Evolutionary conservation across 2,888 invertebrate species (phyloP), one percentile per base, ranked within the genome.

Genomic region (Julus scanicus): DNA sequence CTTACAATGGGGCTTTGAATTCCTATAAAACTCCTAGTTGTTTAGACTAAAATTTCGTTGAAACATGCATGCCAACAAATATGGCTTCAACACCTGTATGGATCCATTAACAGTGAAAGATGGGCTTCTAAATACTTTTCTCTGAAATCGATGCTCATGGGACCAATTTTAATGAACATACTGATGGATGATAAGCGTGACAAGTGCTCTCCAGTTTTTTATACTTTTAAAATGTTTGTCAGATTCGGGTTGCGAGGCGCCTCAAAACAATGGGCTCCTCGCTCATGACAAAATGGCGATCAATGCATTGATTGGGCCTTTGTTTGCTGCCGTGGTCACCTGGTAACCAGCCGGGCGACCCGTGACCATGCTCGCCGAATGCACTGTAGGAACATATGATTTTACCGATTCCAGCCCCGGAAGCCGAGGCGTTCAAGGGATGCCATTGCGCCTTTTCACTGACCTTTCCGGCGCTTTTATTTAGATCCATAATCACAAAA

Each of bases 231-330:
- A 71, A 9, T 37, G 80, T 80, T 80, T 80, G 80, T 11, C 11
- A n/a, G 13, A 29, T 39, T 80, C 37, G 11, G 80, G 80, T 80
- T 80, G 80, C 80, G 37, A 39, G 80, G 71, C 71, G 13, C 15
- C 11, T 6, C 29, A 9, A 71, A 71, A 20, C 20, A 71, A 63
- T 11, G 80, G 15, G 37, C 80, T 15, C 80, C 37, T 37, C 4
- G 37, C 37, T 13, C 13, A 4, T 29, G 9, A 80, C 80, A 80
- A 80, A 39, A 80, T 80, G 80, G 80, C 80, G 80, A 80, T 80
- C 80, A 80, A 80, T 80, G 80, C 80, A 80, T 80, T 80, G 80
- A 80, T 80, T 80, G 80, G 80, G 13, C 80, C 80, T 37, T 80
- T 80, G 80, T 80, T 80, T 80, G 71, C 37, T 37, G 37, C 29